phyloP scores from a whole-genome alignment of 2,113 vertebrate genomes.

The Sprattus sprattus region DNA sequence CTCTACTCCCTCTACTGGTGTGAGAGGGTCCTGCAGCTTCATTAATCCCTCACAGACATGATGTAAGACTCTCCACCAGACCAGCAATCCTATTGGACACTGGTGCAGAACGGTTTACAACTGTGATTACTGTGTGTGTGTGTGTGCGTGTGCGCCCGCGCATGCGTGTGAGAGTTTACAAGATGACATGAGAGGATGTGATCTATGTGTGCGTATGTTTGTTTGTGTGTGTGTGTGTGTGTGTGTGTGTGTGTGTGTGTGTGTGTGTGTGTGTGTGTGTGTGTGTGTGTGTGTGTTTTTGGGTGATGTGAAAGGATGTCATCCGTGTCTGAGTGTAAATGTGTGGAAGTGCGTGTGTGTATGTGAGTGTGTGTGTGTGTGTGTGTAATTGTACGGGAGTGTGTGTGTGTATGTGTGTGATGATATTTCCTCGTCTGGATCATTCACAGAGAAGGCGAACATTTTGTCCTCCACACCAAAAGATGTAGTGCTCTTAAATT shows the following conservation, averaged over 20 bases:
- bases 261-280: background rate
- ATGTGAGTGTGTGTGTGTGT: background rate
- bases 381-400: background rate
- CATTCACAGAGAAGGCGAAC: background rate
- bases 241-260: background rate
- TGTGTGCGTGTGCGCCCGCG: background rate
- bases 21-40: background rate
- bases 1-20: conserved; percentile 36
- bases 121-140: conserved; percentile 30
- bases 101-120: background rate
- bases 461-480: background rate
- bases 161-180: too few relatives aligned
- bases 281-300: too few relatives aligned
- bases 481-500: background rate
- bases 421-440: background rate
- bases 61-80: conserved; percentile 16
- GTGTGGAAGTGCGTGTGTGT: background rate
- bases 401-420: background rate
- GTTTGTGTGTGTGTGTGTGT: too few relatives aligned
- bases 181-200: too few relatives aligned
- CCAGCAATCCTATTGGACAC: background rate
- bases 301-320: background rate
- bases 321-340: background rate
- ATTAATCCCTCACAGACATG: background rate
- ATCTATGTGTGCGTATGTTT: too few relatives aligned